phyloP scores from a whole-genome alignment of 2,113 vertebrate genomes.

The Penelope pileata region DNA sequence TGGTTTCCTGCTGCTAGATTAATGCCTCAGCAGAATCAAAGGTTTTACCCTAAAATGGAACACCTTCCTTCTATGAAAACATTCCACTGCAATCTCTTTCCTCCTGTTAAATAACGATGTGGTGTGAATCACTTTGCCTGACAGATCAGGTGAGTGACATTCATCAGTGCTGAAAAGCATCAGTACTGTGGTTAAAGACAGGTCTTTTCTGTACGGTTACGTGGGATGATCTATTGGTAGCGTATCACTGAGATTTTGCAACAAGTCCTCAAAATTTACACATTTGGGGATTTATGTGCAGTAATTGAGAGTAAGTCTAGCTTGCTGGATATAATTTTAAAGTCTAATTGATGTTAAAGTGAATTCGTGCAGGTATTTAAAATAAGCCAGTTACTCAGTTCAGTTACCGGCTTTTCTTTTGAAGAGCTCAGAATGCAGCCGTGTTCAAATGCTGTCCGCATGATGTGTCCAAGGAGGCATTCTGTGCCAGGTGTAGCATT shows the following conservation, averaged over 20 bases:
- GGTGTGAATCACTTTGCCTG: neutral
- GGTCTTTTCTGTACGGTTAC: neutral
- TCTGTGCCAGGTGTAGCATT: neutral
- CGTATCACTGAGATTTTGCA: neutral
- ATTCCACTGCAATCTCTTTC: neutral
- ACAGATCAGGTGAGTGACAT: neutral
- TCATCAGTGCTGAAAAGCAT: neutral
- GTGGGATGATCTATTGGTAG: neutral
- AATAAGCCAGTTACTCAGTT: neutral
- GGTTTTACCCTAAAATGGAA: slow-evolving; percentile 32
- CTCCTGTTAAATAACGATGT: neutral
- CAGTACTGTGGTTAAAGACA: neutral
- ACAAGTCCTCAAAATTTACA: neutral
- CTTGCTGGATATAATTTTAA: neutral
- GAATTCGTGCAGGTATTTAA: neutral
- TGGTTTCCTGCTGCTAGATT: slow-evolving; percentile 52
- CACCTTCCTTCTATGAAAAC: slow-evolving; percentile 12
- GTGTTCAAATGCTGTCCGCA: neutral
- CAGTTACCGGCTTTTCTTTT: neutral
- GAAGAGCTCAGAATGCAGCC: too few relatives aligned
- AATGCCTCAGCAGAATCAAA: slow-evolving; percentile 57
- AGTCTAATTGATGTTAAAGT: neutral
- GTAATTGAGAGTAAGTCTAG: neutral
- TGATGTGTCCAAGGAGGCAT: neutral
- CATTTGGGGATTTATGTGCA: neutral